A percentile compares a stretch with the other conserved stretches of the same genome.
phyloP scores from a whole-genome alignment of 2,888 invertebrate genomes.

The Philereme transversata region DNA sequence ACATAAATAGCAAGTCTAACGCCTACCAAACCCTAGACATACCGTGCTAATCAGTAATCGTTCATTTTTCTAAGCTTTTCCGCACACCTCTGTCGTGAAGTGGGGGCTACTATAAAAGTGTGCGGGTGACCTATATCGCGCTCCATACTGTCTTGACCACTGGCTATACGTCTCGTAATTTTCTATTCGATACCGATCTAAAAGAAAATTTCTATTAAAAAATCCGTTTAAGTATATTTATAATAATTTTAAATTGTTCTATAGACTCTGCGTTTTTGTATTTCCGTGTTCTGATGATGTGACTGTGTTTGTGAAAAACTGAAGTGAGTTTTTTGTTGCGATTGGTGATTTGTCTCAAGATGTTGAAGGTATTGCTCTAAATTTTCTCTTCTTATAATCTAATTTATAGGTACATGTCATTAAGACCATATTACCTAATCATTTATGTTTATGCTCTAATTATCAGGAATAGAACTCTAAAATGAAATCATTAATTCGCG shows the following conservation, averaged over 20 bases:
- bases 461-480: too few species aligned
- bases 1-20: not conserved
- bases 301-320: slow-evolving; percentile 22
- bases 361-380: slow-evolving; percentile 50
- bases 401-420: too few species aligned
- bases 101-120: slow-evolving; percentile 70
- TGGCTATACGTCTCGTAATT: slow-evolving; percentile 44
- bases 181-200: not conserved
- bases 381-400: slow-evolving; percentile 5
- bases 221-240: not conserved
- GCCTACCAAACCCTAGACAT: slow-evolving; percentile 1
- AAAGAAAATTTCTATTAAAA: not conserved
- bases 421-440: too few species aligned
- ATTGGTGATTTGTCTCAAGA: slow-evolving; percentile 38
- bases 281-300: slow-evolving; percentile 26
- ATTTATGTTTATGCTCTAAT: too few species aligned
- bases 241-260: not conserved
- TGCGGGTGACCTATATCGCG: slow-evolving; percentile 72
- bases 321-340: slow-evolving; percentile 39
- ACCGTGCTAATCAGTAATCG: slow-evolving; percentile 12
- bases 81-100: slow-evolving; percentile 32
- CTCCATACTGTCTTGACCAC: slow-evolving; percentile 56
- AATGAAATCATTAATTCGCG: too few species aligned
- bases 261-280: not conserved
- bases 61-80: slow-evolving; percentile 25